Evolutionary conservation across 1,140 invertebrate species (phyloP).

Genomic region (Bombus sibiricus): DNA sequence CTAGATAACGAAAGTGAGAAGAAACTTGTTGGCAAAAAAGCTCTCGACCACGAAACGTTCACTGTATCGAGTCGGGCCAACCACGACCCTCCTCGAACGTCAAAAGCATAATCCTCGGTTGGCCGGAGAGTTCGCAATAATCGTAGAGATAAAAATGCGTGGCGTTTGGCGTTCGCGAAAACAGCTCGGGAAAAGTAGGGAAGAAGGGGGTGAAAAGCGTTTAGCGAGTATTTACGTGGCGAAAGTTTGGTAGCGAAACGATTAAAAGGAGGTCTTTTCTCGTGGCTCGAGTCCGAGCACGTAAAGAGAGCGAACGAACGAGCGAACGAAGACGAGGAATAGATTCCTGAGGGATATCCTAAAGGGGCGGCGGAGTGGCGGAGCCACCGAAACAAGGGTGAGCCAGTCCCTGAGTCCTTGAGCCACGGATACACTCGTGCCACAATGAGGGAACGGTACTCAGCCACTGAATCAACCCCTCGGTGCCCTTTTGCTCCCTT

Average conservation of each 20-base stretch:
- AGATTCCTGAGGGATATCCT: constrained; percentile 48
- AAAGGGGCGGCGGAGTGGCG: constrained; percentile 27
- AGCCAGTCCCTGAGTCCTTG: constrained; percentile 63
- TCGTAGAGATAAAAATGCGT: constrained; percentile 7
- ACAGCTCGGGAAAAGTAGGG: background rate
- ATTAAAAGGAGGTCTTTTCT: background rate
- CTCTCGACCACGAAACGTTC: background rate
- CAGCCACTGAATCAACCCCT: constrained; percentile 77
- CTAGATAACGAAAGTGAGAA: no score
- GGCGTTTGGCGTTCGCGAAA: background rate
- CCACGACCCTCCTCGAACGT: background rate
- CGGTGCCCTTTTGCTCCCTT: constrained; percentile 56
- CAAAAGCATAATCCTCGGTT: background rate
- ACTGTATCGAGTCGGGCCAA: background rate
- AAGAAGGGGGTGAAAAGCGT: constrained; percentile 3
- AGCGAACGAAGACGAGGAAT: background rate
- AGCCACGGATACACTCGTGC: constrained; percentile 67
- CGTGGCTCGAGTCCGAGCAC: background rate
- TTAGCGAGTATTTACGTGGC: constrained; percentile 4
- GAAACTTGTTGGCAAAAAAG: no score
- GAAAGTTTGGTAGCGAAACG: constrained; percentile 3
- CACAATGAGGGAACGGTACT: constrained; percentile 75
- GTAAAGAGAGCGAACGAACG: constrained; percentile 23
- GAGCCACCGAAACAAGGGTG: constrained; percentile 50
- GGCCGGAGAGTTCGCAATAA: background rate